These are phyloP conservation scores for Poecilus cupreus DNA, from an alignment of 2,888 invertebrate species.

Conservation along the genomic window DNA sequence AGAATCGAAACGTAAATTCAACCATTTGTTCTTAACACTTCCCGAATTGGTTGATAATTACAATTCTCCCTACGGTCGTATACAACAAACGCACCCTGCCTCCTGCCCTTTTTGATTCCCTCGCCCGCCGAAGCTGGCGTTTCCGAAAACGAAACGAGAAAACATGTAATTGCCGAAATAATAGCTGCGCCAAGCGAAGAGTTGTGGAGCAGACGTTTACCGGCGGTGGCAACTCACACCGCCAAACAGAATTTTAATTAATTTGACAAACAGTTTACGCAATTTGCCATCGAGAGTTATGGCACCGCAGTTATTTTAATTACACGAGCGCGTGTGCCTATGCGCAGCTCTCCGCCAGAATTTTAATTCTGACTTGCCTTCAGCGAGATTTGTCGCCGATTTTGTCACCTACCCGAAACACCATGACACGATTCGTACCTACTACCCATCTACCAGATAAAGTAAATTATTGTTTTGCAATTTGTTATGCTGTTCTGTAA, in stretches of 20 bases:
- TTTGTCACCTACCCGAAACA: not conserved
- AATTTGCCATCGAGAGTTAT: conserved; percentile 55
- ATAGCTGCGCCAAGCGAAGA: conserved; percentile 42
- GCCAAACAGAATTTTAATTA: conserved; percentile 56
- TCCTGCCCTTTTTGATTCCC: conserved; percentile 4
- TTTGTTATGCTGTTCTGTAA: not conserved
- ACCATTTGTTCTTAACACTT: conserved; percentile 48
- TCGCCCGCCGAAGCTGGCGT: not conserved
- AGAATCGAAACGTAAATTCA: conserved; percentile 37
- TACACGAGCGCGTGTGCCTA: conserved; percentile 24
- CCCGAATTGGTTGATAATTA: conserved; percentile 54
- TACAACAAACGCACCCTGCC: conserved; percentile 30
- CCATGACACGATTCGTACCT: too few species aligned
- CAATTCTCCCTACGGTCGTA: conserved; percentile 51
- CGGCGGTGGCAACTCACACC: not conserved
- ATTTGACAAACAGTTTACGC: conserved; percentile 58
- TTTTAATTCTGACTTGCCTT: not conserved
- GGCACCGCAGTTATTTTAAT: conserved; percentile 58
- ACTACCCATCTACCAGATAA: not conserved
- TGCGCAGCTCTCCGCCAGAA: not conserved
- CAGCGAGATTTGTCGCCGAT: conserved; percentile 21
- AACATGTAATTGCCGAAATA: conserved; percentile 57
- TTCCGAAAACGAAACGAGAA: conserved; percentile 50
- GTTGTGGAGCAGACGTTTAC: conserved; percentile 1
- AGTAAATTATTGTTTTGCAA: not conserved